These are phyloP conservation scores for Netelia virgata DNA, from an alignment of 2,888 invertebrate species.

Conservation along the genomic window DNA sequence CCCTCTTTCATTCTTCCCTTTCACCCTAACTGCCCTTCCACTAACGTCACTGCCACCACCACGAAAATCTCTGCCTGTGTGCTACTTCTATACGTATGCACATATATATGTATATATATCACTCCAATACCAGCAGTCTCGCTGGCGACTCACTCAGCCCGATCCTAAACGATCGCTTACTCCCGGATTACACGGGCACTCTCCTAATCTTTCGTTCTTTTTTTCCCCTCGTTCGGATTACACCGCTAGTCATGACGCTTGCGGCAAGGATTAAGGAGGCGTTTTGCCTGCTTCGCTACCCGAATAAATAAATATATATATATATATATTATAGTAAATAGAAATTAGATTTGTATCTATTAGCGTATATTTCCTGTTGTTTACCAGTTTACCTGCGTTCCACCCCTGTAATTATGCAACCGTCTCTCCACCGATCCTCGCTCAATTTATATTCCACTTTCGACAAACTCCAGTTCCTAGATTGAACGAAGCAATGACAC, in stretches of 20 bases:
- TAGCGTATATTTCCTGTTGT: background rate
- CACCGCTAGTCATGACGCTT: constrained; percentile 56
- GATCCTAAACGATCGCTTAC: constrained; percentile 73
- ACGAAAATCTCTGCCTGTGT: constrained; percentile 21
- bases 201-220: constrained; percentile 67
- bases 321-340: background rate
- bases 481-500: background rate
- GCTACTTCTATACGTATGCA: background rate
- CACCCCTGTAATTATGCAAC: background rate
- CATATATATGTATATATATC: background rate
- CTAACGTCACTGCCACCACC: constrained; percentile 41
- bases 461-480: background rate
- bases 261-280: constrained; percentile 60
- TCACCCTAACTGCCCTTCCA: constrained; percentile 41
- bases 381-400: background rate
- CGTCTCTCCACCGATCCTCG: background rate
- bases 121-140: constrained; percentile 47
- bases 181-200: constrained; percentile 72
- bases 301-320: constrained; percentile 9
- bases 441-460: background rate
- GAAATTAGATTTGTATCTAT: background rate
- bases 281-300: constrained; percentile 27
- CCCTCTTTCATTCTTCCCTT: constrained; percentile 63
- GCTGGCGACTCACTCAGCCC: constrained; percentile 62
- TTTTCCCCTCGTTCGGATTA: constrained; percentile 70